A percentile compares a stretch with the other conserved stretches of the same genome.
phyloP scores from a whole-genome alignment of 2,113 vertebrate genomes.

The Nanorana parkeri region DNA sequence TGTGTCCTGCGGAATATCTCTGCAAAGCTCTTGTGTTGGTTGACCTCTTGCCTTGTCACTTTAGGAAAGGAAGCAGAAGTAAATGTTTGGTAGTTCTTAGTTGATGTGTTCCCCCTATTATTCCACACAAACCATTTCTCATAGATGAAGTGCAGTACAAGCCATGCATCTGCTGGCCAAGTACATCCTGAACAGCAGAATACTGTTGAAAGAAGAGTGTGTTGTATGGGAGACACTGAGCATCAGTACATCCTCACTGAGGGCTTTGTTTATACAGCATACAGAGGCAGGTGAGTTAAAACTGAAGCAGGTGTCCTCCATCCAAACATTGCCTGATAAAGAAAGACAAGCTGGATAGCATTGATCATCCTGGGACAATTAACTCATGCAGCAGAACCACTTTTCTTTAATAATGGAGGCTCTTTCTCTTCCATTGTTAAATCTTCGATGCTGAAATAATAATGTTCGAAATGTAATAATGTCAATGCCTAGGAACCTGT shows the following conservation, averaged over 20 bases:
- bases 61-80: slow-evolving; percentile 44
- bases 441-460: too few species aligned
- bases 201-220: slow-evolving; percentile 8
- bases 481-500: too few species aligned
- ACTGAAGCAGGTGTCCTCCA: slow-evolving; percentile 1
- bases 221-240: slow-evolving; percentile 12
- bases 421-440: too few species aligned
- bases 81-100: slow-evolving; percentile 33
- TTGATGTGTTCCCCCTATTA: slow-evolving; percentile 23
- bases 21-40: slow-evolving; percentile 22
- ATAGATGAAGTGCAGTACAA: slow-evolving; percentile 17
- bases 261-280: slow-evolving; percentile 20
- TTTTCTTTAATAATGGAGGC: too few species aligned
- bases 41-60: slow-evolving; percentile 10
- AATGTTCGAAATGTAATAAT: too few species aligned
- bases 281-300: slow-evolving; percentile 33
- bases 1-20: slow-evolving; percentile 32
- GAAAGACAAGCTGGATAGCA: background rate
- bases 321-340: slow-evolving; percentile 9
- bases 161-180: slow-evolving; percentile 30
- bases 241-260: background rate
- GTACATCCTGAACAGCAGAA: slow-evolving; percentile 24
- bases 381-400: too few species aligned
- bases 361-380: too few species aligned
- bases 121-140: slow-evolving; percentile 47